Percentiles rank a stretch among this genome's conserved stretches.
Evolutionary conservation across 2,888 invertebrate species (phyloP).

Genomic region (Diabrotica balteata): DNA sequence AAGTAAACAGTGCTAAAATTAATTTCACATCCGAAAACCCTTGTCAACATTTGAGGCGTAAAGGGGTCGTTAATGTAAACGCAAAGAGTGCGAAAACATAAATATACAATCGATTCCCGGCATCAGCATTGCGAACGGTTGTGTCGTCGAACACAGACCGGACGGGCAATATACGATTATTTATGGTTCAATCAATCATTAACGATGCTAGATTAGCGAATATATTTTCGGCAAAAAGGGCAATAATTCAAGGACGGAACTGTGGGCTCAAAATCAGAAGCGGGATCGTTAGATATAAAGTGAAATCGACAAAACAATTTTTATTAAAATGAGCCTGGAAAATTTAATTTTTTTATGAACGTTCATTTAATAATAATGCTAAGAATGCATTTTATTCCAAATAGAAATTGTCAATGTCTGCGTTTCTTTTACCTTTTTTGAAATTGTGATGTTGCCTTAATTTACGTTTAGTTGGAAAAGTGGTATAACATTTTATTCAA

Average conservation of each 20-base stretch:
- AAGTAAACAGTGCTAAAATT: neutral
- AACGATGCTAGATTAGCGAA: constrained; percentile 46
- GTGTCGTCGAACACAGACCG: constrained; percentile 16
- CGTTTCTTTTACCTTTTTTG: too few relatives aligned
- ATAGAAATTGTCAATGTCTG: too few relatives aligned
- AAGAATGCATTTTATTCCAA: too few relatives aligned
- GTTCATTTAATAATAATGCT: neutral
- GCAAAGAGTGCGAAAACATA: constrained; percentile 14
- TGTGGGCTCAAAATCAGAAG: constrained; percentile 20
- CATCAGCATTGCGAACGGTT: constrained; percentile 4
- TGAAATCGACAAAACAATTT: neutral
- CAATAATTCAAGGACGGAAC: constrained; percentile 40
- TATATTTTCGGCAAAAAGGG: constrained; percentile 43
- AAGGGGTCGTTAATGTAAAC: neutral
- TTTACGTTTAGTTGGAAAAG: too few relatives aligned
- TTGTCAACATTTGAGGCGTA: constrained; percentile 3
- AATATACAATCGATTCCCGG: constrained; percentile 14
- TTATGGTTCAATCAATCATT: constrained; percentile 47
- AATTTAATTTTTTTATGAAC: neutral
- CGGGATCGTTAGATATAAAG: constrained; percentile 15
- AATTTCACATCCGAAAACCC: neutral
- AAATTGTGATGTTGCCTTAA: too few relatives aligned
- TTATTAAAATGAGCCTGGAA: neutral
- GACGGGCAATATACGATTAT: constrained; percentile 42
- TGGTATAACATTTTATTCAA: too few relatives aligned